A percentile compares a stretch with the other conserved stretches of the same genome.
These are phyloP conservation scores for Ctenosaura bakeri DNA, from an alignment of 2,797 vertebrate species.

Conservation along the genomic window DNA sequence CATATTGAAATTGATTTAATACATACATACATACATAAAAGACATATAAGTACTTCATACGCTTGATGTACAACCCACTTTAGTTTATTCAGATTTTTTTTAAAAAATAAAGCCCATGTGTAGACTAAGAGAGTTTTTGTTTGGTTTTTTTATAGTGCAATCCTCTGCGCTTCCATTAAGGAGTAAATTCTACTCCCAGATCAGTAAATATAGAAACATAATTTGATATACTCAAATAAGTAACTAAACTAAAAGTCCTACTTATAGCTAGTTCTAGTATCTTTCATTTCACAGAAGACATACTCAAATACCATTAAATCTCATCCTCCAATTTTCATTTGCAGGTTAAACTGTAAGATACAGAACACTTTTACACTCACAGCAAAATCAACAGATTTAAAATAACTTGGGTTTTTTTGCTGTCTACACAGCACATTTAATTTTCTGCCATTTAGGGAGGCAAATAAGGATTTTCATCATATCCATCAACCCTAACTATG, in stretches of 20 bases:
- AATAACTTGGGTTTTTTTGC: slow-evolving; percentile 27
- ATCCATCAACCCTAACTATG: slow-evolving; percentile 1
- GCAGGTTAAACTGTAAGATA: background rate
- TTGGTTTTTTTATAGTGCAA: background rate
- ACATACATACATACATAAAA: background rate
- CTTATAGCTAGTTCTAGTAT: background rate
- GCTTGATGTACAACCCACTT: background rate
- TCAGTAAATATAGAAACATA: background rate
- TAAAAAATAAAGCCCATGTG: background rate
- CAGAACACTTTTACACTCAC: background rate
- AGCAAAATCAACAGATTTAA: slow-evolving; percentile 10
- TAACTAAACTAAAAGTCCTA: background rate
- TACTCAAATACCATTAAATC: background rate
- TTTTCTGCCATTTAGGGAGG: slow-evolving; percentile 39
- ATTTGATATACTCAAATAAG: background rate
- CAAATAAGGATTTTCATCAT: slow-evolving; percentile 29
- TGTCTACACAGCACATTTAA: slow-evolving; percentile 17
- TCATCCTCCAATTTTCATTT: slow-evolving; percentile 30
- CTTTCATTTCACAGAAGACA: background rate
- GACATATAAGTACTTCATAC: background rate
- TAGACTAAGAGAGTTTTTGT: background rate
- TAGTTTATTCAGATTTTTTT: background rate
- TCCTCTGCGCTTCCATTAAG: background rate
- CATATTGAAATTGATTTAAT: background rate
- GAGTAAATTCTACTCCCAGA: background rate